A percentile compares a stretch with the other conserved stretches of the same genome.
Evolutionary conservation across 2,113 vertebrate genomes (phyloP).

Genomic region (Lathamus discolor): DNA sequence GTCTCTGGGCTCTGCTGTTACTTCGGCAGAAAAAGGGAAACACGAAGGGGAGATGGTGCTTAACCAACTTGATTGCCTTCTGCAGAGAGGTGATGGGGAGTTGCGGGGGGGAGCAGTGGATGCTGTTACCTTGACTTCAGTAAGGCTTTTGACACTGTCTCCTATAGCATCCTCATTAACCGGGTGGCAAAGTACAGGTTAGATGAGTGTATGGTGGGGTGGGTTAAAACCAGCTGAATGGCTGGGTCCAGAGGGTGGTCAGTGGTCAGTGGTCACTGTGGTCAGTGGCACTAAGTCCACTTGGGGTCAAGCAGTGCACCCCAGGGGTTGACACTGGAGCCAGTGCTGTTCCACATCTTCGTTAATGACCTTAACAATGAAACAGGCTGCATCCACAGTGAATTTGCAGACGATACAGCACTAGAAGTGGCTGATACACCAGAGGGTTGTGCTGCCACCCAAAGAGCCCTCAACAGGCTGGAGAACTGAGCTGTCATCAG

Average conservation of each 20-base stretch:
- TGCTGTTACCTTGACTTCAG: not conserved
- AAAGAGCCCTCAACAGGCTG: not conserved
- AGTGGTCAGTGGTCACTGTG: not conserved
- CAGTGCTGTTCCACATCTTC: not conserved
- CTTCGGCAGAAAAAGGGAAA: not conserved
- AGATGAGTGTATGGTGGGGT: not conserved
- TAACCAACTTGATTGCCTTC: fast-evolving
- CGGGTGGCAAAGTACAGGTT: not conserved
- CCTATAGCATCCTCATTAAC: not conserved
- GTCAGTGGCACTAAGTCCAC: not conserved
- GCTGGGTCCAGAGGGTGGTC: not conserved
- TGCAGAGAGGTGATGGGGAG: fast-evolving
- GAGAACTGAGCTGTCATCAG: not conserved
- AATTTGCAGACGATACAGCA: not conserved
- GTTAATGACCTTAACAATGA: fast-evolving
- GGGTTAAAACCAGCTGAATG: not conserved
- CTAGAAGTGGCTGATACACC: not conserved
- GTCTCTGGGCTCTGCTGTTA: not conserved
- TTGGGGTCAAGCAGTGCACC: not conserved
- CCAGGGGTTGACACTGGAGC: not conserved
- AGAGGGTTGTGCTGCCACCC: not conserved
- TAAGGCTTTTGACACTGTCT: not conserved
- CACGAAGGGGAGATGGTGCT: fast-evolving
- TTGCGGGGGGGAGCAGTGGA: fast-evolving
- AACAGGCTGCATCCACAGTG: not conserved